Evolutionary conservation across 92 coral and sea anemone genomes (phyloP), one percentile per base, ranked within the genome.

Genomic region (Phenganax stokvisi): DNA sequence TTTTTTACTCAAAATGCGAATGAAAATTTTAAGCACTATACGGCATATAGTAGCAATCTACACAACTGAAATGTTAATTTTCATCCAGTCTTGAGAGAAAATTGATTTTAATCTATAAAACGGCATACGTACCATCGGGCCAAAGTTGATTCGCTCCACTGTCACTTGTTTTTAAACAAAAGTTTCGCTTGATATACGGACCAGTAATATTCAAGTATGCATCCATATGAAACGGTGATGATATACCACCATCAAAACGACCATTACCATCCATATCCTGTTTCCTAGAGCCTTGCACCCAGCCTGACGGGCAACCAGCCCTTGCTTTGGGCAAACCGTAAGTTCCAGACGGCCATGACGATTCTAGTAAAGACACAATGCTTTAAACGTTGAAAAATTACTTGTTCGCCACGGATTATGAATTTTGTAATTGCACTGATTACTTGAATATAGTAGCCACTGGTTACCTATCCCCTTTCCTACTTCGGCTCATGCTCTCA

Each of bases 301-400:
- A 88, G 16, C 82, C 84, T 12, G 70, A 72, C 37, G 79, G 84
- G 30, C 90, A 88, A 75, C 90, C 84, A 15, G 84, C 72, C 27
- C 28, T 82, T 2, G 90, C 80, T 88, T 85, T 88, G 8, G 88
- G 90, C 69, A 88, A 82, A 17, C 90, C 90, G 66, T 85, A 85
- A 9, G 86, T 88, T 11, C 86, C 90, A 15, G 80, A 47, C 9
- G 90, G 90, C 90, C 90, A 88, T 44, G 61, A 0, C 25, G 25
- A 37, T 37, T 37, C 47, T 37, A 37, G 47, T 37, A 5, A 37
- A 37, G 47, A 37, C 47, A 37, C 2, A 37, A 37, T 5, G 5
- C 47, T 37, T 37, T 37, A 37, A 37, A 37, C 2, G 47, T 37
- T 37, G 47, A 37, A 37, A 2, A 37, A 37, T 37, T 5, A 37